Base-by-base conservation (phyloP, 2,113 vertebrate genomes). In the Microcebus tavaratra region DNA sequence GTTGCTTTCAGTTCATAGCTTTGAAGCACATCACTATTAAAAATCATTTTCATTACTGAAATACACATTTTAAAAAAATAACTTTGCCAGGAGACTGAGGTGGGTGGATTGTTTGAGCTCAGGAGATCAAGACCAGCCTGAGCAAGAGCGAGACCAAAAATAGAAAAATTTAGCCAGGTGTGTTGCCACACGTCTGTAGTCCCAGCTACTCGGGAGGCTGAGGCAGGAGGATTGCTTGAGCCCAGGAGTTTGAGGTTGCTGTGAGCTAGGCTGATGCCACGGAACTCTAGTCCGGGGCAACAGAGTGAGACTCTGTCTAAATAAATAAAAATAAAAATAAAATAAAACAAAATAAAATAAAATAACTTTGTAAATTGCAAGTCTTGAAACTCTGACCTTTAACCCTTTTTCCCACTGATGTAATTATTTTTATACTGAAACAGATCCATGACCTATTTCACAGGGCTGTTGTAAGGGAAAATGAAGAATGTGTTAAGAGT, bases 61-160 rank as follows among this genome's bases (percentile, higher is more conserved):
- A 67, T n/a, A 53, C 5, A 20, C 63, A 53, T 91, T 95, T 95
- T 80, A 18, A 55, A 89, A 95, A 95, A 79, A 42, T 61, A 61
- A 85, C 1, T 92, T 84, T 53, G 23, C 48, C 10, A 2, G 48
- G 48, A 48, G 48, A 11, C 48, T 48, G 48, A 48, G 48, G 48
- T 9, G 10, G 48, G 48, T 11, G 48, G 48, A 48, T 48, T 48
- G 48, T 48, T 48, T 48, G 48, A 48, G 48, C 48, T 48, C 48
- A 48, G 48, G 48, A 48, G 48, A 10, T 48, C 10, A 11, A 48
- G 48, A 48, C 48, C 48, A 48, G 48, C 48, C 48, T 48, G 48
- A 48, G 48, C 48, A 48, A 48, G 48, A 48, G 48, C 48, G 10
- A 48, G 48, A 48, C 48, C 48, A 48, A 48, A 48, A 48, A 48